Base-by-base conservation (phyloP, 53 echinoderm and acorn worm species). In the Arbacia lixula region DNA sequence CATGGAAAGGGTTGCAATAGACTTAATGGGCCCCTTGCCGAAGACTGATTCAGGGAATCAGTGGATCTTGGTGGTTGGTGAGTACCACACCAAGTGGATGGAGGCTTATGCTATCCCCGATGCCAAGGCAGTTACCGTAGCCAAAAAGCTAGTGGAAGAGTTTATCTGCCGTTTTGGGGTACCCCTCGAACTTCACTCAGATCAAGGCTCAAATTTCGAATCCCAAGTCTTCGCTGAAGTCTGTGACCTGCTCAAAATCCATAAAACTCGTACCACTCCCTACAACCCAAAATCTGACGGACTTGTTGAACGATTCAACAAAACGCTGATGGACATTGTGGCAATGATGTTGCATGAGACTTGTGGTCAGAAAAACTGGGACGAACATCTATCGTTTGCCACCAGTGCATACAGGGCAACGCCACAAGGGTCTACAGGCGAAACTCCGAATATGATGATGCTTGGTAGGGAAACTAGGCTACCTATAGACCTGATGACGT, bases 341-440 rank as follows among this genome's bases (percentile, higher is more conserved):
- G 26, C 64, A 5, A 64, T 64, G 32, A 8, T 64, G 9, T 30
- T 6, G 3, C 29, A 64, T 8, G 64, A 32, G 64, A 32, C 26
- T 19, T 29, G 32, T 29, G 4, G 64, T n/a, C n/a, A n/a, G 56
- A 16, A 36, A 17, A 64, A 90, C 27, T 88, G 85, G 85, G 88
- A 88, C 28, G 79, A 85, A 36, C 57, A 49, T 33, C 51, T 91
- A 1, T 71, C 88, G 16, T 89, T 62, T 40, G 83, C 79, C 2
- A 63, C 71, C 8, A 73, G 89, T 36, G 89, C 89, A 12, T 89
- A 92, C 55, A 29, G 86, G 36, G 33, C 86, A 17, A 89, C 83
- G 1, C 60, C 80, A 28, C 92, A 92, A 26, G 83, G 83, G 21
- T 73, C 86, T 1, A 92, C 89, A n/a, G 92, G 85, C 10, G 76